Conservation (phyloP, 2,797 vertebrate genomes). For the Melanotaenia pygmaea region DNA sequence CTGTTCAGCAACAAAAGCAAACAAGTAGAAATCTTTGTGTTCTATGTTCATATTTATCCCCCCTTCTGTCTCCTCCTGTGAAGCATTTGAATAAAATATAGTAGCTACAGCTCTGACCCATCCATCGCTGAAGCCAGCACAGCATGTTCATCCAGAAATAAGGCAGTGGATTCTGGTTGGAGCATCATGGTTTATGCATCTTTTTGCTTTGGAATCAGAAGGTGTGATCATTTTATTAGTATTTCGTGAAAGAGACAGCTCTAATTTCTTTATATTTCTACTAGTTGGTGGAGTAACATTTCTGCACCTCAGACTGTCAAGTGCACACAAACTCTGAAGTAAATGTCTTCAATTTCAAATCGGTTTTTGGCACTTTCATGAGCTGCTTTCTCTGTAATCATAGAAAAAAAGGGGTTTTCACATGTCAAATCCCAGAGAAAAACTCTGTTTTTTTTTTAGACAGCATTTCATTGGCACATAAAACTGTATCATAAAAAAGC, state of each 20-base stretch:
- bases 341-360: neutral
- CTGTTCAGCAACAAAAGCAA: constrained; percentile 44
- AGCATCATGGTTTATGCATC: constrained; percentile 1
- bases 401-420: neutral
- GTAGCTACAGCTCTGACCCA: constrained; percentile 43
- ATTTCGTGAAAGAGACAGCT: neutral
- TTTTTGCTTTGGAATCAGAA: constrained; percentile 23
- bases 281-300: neutral
- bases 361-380: neutral
- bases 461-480: constrained; percentile 1
- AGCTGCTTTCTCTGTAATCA: neutral
- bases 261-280: neutral
- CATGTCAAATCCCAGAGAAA: neutral
- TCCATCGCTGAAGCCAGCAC: constrained; percentile 26
- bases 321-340: neutral
- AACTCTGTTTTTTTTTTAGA: neutral
- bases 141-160: constrained; percentile 41
- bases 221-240: neutral
- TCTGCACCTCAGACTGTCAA: too few species aligned
- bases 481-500: constrained; percentile 13
- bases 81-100: constrained; percentile 48
- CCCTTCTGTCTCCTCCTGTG: constrained; percentile 34
- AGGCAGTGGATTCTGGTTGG: neutral
- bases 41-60: constrained; percentile 39
- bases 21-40: constrained; percentile 43